Conservation (phyloP, 1,140 invertebrate genomes). For the Cepaea nemoralis region DNA sequence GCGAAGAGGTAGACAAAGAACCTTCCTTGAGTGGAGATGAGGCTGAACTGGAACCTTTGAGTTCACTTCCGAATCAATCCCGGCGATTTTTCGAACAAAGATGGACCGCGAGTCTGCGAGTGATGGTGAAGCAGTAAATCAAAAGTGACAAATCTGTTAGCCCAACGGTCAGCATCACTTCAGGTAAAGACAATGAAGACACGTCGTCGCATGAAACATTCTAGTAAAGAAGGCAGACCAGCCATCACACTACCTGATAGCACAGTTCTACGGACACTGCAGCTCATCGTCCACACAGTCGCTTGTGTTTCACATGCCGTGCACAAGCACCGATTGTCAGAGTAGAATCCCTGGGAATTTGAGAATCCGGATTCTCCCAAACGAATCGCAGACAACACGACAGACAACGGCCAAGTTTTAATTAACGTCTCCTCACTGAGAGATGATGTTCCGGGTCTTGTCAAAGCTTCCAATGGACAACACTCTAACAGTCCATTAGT, state of each 20-base stretch:
- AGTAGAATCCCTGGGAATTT: conserved; percentile 29
- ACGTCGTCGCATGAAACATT: neutral
- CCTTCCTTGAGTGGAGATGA: conserved; percentile 17
- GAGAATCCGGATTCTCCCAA: neutral
- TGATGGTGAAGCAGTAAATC: neutral
- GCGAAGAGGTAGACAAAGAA: conserved; percentile 18
- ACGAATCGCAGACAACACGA: neutral
- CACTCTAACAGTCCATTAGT: neutral
- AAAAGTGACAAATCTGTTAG: conserved; percentile 2
- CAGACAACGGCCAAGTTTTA: neutral
- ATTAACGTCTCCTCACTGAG: neutral
- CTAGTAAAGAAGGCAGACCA: neutral
- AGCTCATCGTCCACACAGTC: neutral
- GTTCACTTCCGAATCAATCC: conserved; percentile 25
- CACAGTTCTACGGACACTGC: neutral
- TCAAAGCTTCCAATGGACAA: neutral
- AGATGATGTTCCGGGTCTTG: neutral
- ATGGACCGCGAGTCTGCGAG: conserved; percentile 17
- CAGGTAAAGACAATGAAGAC: neutral
- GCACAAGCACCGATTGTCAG: conserved; percentile 32
- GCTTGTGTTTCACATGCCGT: neutral
- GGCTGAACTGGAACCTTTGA: conserved; percentile 21
- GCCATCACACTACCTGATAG: neutral
- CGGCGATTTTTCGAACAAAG: conserved; percentile 32
- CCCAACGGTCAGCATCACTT: neutral